A percentile compares a stretch with the other conserved stretches of the same genome.
Conservation (phyloP, 2,888 invertebrate species). For the Chloroclystis v-ata region DNA sequence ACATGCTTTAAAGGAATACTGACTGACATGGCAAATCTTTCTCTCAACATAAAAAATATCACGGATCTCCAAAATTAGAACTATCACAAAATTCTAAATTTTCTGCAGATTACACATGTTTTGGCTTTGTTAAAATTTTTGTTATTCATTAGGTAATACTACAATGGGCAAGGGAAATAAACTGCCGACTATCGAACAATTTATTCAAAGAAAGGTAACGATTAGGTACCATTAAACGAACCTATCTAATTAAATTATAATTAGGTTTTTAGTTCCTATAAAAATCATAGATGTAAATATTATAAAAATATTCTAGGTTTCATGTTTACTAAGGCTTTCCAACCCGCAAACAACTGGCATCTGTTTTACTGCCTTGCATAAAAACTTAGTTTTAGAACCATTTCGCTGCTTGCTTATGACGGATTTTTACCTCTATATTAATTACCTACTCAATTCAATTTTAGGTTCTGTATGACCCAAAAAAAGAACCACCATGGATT, state of each 20-base stretch:
- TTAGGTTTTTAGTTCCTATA: too few species aligned
- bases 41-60: neutral
- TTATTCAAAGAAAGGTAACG: conserved; percentile 55
- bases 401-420: too few species aligned
- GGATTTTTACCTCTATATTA: too few species aligned
- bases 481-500: conserved; percentile 63
- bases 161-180: conserved; percentile 52
- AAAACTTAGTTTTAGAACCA: too few species aligned
- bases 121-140: conserved; percentile 11
- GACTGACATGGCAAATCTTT: too few species aligned
- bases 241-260: neutral
- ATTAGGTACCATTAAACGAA: neutral
- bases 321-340: too few species aligned
- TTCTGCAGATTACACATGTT: conserved; percentile 2
- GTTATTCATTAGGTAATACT: conserved; percentile 16
- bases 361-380: too few species aligned
- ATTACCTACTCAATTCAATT: too few species aligned
- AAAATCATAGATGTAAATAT: too few species aligned
- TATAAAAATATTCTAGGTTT: too few species aligned
- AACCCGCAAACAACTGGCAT: too few species aligned
- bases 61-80: neutral
- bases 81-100: conserved; percentile 8
- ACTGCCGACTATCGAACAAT: conserved; percentile 48
- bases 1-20: too few species aligned
- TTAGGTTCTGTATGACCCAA: conserved; percentile 52